phyloP scores from a whole-genome alignment of 2,797 vertebrate species.

The Falco novaeseelandiae region DNA sequence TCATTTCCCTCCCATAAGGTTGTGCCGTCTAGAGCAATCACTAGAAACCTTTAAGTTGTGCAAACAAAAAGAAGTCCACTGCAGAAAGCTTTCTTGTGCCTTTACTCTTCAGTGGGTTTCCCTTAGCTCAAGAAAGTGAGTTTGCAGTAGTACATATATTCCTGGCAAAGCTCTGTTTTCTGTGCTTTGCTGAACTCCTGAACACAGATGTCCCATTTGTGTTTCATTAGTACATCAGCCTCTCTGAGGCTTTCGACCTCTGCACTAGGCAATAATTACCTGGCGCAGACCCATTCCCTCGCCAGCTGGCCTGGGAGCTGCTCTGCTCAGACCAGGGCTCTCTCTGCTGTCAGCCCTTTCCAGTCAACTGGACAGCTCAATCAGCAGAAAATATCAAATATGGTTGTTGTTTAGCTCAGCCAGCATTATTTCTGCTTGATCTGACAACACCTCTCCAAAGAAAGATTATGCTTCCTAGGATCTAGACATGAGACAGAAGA shows the following conservation, averaged over 20 bases:
- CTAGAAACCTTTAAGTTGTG: background rate
- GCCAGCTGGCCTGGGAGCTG: slow-evolving; percentile 84
- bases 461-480: slow-evolving; percentile 6
- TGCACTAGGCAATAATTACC: slow-evolving; percentile 84
- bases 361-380: slow-evolving; percentile 81
- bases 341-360: slow-evolving; percentile 81
- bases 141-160: slow-evolving; percentile 14
- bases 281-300: slow-evolving; percentile 78
- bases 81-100: background rate
- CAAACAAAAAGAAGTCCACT: background rate
- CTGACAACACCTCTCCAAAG: slow-evolving; percentile 21
- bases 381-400: slow-evolving; percentile 69
- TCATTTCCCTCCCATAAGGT: background rate
- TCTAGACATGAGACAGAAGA: background rate
- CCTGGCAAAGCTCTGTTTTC: slow-evolving; percentile 73
- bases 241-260: slow-evolving; percentile 80
- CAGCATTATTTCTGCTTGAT: slow-evolving; percentile 47
- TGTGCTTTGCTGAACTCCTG: slow-evolving; percentile 79
- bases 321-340: slow-evolving; percentile 79
- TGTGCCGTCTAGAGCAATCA: background rate
- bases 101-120: slow-evolving; percentile 1
- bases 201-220: slow-evolving; percentile 85
- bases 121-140: background rate
- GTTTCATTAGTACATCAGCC: slow-evolving; percentile 80
- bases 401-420: slow-evolving; percentile 40